These are phyloP conservation scores for Protaetia brevitarsis DNA, from an alignment of 1,140 invertebrate species.

Conservation along the genomic window DNA sequence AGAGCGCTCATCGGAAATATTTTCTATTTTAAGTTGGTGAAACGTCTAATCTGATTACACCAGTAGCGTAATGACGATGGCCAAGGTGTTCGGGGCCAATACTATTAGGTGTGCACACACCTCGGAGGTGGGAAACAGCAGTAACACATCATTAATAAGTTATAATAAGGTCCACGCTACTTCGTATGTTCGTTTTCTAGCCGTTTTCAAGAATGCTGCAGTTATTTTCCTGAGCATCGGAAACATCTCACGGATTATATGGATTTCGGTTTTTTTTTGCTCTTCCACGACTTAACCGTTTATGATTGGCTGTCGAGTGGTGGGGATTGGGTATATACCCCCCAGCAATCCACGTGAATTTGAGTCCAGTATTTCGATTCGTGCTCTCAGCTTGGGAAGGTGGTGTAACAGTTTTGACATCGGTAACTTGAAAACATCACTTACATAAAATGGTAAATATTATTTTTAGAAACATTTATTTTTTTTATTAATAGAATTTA, in stretches of 20 bases:
- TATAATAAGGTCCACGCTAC: not conserved
- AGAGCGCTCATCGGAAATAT: no score
- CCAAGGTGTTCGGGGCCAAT: no score
- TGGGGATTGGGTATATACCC: not conserved
- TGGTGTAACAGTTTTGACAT: no score
- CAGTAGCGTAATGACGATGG: no score
- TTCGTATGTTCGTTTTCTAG: not conserved
- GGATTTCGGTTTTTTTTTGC: not conserved
- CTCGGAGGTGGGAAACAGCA: no score
- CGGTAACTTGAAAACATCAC: no score
- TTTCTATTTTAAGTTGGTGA: no score
- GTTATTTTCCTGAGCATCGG: not conserved
- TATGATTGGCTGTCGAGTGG: not conserved
- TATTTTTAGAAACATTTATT: no score
- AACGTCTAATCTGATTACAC: no score
- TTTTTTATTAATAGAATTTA: no score
- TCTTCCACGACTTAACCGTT: slow-evolving; percentile 1
- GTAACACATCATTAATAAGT: not conserved
- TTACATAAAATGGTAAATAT: no score
- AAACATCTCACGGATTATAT: not conserved
- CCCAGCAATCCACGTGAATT: not conserved
- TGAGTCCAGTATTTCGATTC: not conserved
- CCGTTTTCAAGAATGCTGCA: not conserved
- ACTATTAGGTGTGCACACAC: no score
- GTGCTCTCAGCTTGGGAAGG: not conserved